Base-by-base conservation (phyloP, 2,888 invertebrate genomes). In the Aphidoletes aphidimyza region DNA sequence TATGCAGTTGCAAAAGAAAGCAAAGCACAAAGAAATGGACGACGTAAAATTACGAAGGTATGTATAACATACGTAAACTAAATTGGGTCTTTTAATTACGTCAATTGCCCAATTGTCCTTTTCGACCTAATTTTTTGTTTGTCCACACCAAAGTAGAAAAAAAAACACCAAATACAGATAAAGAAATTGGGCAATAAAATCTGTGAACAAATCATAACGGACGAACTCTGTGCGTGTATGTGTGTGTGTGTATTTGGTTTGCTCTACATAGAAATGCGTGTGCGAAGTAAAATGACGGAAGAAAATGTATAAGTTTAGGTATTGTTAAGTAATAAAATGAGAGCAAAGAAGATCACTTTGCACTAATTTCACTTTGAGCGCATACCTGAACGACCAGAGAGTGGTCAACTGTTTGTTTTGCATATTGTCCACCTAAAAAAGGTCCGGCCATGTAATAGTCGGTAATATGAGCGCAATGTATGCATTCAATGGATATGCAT, bases 71-170 rank as follows among this genome's bases (percentile, higher is more conserved):
- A 69, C 69, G 69, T n/a, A 69, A 69, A 54, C 17, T n/a, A 69
- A 69, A 69, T 69, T 69, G 69, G 69, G 69, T 30, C 69, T 30
- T 30, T 69, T 69, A 69, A 69, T 69, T 69, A 30, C 69, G 69
- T 69, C 69, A 69, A 69, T 69, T 69, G 69, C 30, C 34, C 69
- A 30, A 6, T n/a, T n/a, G n/a, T n/a, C n/a, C n/a, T n/a, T 54
- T 69, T 69, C 69, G 69, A 30, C 30, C 69, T 69, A 69, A 69
- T 69, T 69, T 69, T 54, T n/a, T 22, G 6, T 22, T 14, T 39
- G 11, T 3, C 6, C 17, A 19, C 47, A 47, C 17, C 8, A 14
- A 47, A 47, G 11, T 14, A 11, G 17, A 17, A 19, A 47, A 47
- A 17, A 47, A 47, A 47, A 19, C 8, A 47, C 2, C 6, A 69